These are phyloP conservation scores for Neoaliturus tenellus DNA, from an alignment of 2,888 invertebrate genomes.

Conservation along the genomic window DNA sequence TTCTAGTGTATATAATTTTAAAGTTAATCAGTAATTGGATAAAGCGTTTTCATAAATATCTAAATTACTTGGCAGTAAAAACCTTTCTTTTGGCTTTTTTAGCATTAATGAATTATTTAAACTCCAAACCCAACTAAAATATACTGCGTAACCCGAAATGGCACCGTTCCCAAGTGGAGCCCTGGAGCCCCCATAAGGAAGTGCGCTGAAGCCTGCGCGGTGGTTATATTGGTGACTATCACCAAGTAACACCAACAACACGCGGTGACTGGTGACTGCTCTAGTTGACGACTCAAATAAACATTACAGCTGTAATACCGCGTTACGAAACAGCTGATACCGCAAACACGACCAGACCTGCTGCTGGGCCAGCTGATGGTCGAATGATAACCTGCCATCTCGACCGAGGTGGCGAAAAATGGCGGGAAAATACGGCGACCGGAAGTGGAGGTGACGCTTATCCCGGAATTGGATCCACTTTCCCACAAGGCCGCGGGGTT, in stretches of 20 bases:
- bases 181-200: not conserved
- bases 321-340: slow-evolving; percentile 5
- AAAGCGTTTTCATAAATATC: too few species aligned
- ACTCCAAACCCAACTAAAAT: too few species aligned
- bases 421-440: not conserved
- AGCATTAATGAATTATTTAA: too few species aligned
- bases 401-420: slow-evolving; percentile 26
- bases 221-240: too few species aligned
- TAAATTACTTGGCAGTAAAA: too few species aligned
- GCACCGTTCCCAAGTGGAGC: not conserved
- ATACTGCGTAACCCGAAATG: too few species aligned
- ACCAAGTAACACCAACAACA: too few species aligned
- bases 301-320: not conserved
- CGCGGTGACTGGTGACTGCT: too few species aligned
- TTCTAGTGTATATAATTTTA: too few species aligned
- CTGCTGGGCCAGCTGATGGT: not conserved
- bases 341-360: not conserved
- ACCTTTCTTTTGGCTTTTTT: too few species aligned
- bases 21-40: too few species aligned
- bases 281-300: slow-evolving; percentile 18
- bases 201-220: not conserved
- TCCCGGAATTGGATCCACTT: slow-evolving; percentile 48
- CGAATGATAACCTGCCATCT: slow-evolving; percentile 14
- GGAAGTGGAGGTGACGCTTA: slow-evolving; percentile 37
- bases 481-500: slow-evolving; percentile 30